A percentile compares a stretch with the other conserved stretches of the same genome.
Conservation (phyloP, 2,888 invertebrate genomes). For the Gastracanthus pulcherrimus region DNA sequence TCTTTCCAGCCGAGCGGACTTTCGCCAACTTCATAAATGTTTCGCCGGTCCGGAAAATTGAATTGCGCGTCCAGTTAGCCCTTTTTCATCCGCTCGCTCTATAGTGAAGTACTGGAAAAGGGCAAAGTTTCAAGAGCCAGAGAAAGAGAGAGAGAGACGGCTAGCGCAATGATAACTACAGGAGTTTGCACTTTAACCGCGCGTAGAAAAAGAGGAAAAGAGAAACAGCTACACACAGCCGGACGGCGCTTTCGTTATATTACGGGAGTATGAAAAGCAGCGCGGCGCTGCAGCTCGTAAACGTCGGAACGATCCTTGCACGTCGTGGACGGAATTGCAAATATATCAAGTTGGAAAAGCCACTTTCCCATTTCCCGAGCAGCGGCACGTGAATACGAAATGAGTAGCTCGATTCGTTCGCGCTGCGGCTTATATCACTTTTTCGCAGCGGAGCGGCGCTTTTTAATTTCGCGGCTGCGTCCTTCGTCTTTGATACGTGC, state of each 20-base stretch:
- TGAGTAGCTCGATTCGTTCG: neutral
- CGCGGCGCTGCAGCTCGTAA: too few relatives aligned
- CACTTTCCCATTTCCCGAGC: too few relatives aligned
- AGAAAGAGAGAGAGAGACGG: neutral
- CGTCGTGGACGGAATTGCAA: slow-evolving; percentile 28
- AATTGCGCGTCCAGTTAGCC: neutral
- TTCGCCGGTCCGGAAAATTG: neutral
- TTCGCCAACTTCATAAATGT: neutral
- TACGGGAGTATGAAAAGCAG: too few relatives aligned
- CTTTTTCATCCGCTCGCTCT: neutral
- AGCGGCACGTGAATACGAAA: neutral
- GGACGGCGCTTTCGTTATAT: neutral
- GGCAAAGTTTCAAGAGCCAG: neutral
- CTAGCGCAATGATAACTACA: slow-evolving; percentile 39
- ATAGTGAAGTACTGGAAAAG: neutral
- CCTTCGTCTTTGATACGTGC: too few relatives aligned
- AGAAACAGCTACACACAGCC: slow-evolving; percentile 3
- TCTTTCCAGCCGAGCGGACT: neutral
- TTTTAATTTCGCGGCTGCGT: neutral
- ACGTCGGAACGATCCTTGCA: neutral
- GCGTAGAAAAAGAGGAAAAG: neutral
- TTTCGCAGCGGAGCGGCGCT: too few relatives aligned
- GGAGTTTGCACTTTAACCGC: slow-evolving; percentile 41
- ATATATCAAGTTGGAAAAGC: slow-evolving; percentile 38
- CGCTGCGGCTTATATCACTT: neutral